Conservation (phyloP, 2,113 vertebrate species). For the Dascyllus trimaculatus region DNA sequence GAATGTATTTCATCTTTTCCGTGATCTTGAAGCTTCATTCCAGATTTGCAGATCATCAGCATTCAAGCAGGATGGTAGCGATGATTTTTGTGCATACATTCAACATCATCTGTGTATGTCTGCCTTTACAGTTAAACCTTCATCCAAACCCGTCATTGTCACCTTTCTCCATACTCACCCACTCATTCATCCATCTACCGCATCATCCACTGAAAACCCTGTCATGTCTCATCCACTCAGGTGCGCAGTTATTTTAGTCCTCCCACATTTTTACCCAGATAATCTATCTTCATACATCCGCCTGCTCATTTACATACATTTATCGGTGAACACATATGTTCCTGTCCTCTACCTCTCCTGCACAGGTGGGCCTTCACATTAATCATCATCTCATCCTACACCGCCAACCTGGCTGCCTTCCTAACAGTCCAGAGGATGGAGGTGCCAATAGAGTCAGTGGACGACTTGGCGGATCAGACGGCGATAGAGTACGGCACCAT, state of each 20-base stretch:
- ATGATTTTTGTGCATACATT: neutral
- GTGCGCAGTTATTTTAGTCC: slow-evolving; percentile 50
- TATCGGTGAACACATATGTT: slow-evolving; percentile 57
- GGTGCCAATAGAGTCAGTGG: slow-evolving; percentile 96
- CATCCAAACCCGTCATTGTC: slow-evolving; percentile 26
- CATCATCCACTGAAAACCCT: slow-evolving; percentile 46
- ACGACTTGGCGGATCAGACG: slow-evolving; percentile 98
- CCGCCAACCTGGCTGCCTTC: slow-evolving; percentile 97
- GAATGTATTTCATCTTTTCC: slow-evolving; percentile 17
- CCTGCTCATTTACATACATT: slow-evolving; percentile 54
- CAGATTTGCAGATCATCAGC: slow-evolving; percentile 1
- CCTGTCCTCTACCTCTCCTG: slow-evolving; percentile 37
- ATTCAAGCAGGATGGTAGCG: neutral
- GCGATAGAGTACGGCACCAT: slow-evolving; percentile 98
- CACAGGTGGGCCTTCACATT: slow-evolving; percentile 98
- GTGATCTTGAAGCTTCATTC: slow-evolving; percentile 19
- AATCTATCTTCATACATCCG: slow-evolving; percentile 54
- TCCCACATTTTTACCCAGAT: slow-evolving; percentile 32
- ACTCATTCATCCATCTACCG: slow-evolving; percentile 44
- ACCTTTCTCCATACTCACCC: slow-evolving; percentile 29
- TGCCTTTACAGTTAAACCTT: slow-evolving; percentile 35
- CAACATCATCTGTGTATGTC: slow-evolving; percentile 27
- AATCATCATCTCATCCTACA: slow-evolving; percentile 99
- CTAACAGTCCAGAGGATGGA: slow-evolving; percentile 98
- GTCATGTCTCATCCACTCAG: slow-evolving; percentile 48